Base-by-base conservation (phyloP, 2,888 invertebrate species). In the Plebejus melissa region DNA sequence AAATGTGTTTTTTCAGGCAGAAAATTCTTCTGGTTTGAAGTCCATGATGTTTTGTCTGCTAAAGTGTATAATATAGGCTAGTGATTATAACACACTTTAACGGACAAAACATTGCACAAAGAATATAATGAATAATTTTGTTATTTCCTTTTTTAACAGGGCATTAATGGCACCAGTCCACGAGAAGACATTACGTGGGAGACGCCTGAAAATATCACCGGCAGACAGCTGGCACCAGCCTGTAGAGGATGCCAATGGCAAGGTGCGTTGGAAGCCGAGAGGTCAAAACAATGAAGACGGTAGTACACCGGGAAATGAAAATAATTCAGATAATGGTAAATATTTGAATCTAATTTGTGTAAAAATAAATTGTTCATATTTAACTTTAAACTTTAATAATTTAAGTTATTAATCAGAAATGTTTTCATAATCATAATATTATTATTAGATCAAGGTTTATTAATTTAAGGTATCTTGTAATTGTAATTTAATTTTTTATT, bases 151-250 rank as follows among this genome's bases (percentile, higher is more conserved):
- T 69, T 54, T 41, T 82, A 81, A 6, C 77, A 93, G 93, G 81
- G 93, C 93, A 4, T 83, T 92, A 28, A 83, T 85, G 83, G 93
- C 93, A 4, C 91, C 91, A 16, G 76, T 77, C 9, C 88, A 90
- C 74, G 90, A 91, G 78, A 90, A 89, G 79, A 81, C 79, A 9
- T 80, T 93, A 2, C 82, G 88, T 57, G 92, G 91, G 9, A 86
- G 89, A 69, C 84, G 82, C 76, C 84, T 95, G 70, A 88, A 88
- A 80, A 93, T 94, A 76, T 91, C 91, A 0, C 93, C 95, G 0
- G 95, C 95, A 0, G 94, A 95, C 82, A 94, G 94, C 76, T 95
- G 95, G 95, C 95, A 95, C 83, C 95, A 95, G 82, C 95, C 95
- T 0, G 88, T 84, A 0, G 90, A 90, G 79, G 80, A 80, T 71